Evolutionary conservation across 2,113 vertebrate species (phyloP), one percentile per base, ranked within the genome.

Genomic region (Chamaea fasciata): DNA sequence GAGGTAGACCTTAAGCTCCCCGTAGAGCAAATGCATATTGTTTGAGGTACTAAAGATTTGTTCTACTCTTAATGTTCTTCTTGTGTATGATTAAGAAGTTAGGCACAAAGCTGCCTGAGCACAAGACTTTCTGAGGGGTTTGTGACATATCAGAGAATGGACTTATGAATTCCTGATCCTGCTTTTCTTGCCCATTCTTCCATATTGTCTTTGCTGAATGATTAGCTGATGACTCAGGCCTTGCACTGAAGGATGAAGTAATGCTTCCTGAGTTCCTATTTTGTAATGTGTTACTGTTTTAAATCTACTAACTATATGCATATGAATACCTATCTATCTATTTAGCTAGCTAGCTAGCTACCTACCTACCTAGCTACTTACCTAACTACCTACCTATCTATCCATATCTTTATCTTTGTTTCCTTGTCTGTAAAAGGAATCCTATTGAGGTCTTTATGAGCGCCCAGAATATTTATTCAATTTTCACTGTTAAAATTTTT

Each of bases 251-350:
- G 67, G 59, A 15, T 97, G 95, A 97, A 75, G 88, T 95, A 87
- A 88, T 95, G 56, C 65, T 94, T 96, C 92, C 86, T 47, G 57
- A 83, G 33, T 83, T 22, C 3, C 27, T 89, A 31, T 71, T 94
- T 89, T 62, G 28, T 75, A 74, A 56, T 83, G 67, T 76, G 22
- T 57, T 75, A 20, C 24, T 91, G 22, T 65, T 68, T 76, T 53
- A 87, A 76, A 80, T 37, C 49, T 22, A 42, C 21, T 78, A 30
- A 22, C 15, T 76, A 5, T 42, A 8, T 41, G 6, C 15, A 0
- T 85, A 16, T 67, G 10, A n/a, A 17, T 68, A 15, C 53, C 7
- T 59, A 1, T 31, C 21, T n/a, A 0, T 33, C 13, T 4, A 1
- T 39, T 33, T 8, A 0, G 5, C 17, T 20, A 3, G 42, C 7